Percentiles rank a stretch among this genome's conserved stretches.
Evolutionary conservation across 2,797 vertebrate genomes (phyloP).

Genomic region (Aythya fuligula): DNA sequence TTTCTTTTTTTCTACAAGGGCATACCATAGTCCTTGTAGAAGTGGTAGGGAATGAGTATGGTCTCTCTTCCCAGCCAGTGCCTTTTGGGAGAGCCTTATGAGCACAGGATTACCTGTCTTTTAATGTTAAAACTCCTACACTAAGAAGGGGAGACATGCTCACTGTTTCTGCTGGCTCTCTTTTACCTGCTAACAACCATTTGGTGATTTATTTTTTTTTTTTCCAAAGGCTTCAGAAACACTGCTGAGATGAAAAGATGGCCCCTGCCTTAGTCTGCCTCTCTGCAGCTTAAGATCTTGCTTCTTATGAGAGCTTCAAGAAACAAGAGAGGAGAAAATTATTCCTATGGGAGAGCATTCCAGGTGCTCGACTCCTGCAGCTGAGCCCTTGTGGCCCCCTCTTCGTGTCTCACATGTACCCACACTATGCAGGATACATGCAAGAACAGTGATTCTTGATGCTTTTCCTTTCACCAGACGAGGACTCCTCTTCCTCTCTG

Average conservation of each 20-base stretch:
- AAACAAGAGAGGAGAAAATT: background rate
- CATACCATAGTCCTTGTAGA: background rate
- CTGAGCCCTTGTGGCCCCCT: background rate
- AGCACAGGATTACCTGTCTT: background rate
- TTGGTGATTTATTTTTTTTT: background rate
- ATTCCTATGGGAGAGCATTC: background rate
- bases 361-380: background rate
- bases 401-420: background rate
- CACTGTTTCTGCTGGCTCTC: background rate
- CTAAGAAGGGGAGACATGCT: background rate
- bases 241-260: slow-evolving; percentile 17
- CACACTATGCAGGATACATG: background rate
- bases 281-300: background rate
- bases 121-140: background rate
- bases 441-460: background rate
- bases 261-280: background rate
- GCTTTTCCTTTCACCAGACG: background rate
- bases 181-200: slow-evolving; percentile 20
- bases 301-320: background rate
- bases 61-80: background rate
- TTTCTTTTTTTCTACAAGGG: background rate
- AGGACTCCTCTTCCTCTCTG: background rate
- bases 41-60: background rate
- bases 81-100: background rate
- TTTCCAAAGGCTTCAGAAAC: background rate